Evolutionary conservation across 2,113 vertebrate species (phyloP), one percentile per base, ranked within the genome.

Genomic region (Zapus hudsonius): DNA sequence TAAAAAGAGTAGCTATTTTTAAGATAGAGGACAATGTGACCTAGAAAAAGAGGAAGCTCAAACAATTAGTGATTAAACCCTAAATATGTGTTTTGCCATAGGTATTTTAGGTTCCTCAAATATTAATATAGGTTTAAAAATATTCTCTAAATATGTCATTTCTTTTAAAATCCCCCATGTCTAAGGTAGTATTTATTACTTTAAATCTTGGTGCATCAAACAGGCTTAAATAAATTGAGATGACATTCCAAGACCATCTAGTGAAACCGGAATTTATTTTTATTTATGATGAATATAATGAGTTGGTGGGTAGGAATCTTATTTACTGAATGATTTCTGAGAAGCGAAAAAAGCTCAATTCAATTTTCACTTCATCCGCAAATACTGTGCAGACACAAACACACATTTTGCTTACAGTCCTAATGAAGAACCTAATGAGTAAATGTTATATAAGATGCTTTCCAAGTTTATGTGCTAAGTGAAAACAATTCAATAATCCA

Each of bases 211-310:
- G 47, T 47, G 7, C 47, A 8, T 47, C 12, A 47, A 47, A 47
- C 47, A 47, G 47, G 47, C 47, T 47, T 47, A 96, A 92, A 84
- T 66, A 91, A 95, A 87, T 17, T 29, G 63, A 93, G 94, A 10
- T 0, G 36, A 0, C 74, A 67, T 86, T 87, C 93, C 22, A 38
- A 70, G 69, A 66, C 47, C 72, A 2, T 79, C 94, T 20, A 55
- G 0, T 91, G n/a, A 83, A 84, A 38, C 7, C 61, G 79, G 23
- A 10, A 69, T 61, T 95, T 96, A 8, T 76, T 82, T 93, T 44
- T 27, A 59, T 80, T 97, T 92, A 55, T 80, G 38, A 3, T 3
- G 19, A 84, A 73, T 57, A 75, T 11, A 81, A 76, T 70, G 64
- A 64, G 1, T 55, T 36, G n/a, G 15, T 42, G 7, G 69, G 19